phyloP scores from a whole-genome alignment of 2,797 vertebrate genomes.

The Coccyzus lansbergi region DNA sequence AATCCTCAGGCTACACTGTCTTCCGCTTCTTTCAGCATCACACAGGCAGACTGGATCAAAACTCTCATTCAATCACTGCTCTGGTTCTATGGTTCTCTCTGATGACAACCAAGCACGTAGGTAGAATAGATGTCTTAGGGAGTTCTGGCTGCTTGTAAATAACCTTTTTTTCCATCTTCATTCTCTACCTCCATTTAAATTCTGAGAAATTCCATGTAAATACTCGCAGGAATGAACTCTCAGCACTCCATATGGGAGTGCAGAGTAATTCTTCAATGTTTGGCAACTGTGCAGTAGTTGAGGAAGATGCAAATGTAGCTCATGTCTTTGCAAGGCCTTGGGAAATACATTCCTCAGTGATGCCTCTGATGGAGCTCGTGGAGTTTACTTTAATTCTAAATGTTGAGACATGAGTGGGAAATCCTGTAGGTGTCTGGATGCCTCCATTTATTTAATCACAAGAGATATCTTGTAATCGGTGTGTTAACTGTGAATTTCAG shows the following conservation, averaged over 20 bases:
- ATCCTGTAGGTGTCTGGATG: not conserved
- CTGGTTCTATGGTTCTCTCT: not conserved
- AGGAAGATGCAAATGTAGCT: not conserved
- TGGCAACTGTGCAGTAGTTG: not conserved
- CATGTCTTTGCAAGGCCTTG: accelerated
- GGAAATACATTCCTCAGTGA: not conserved
- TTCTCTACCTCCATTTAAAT: not conserved
- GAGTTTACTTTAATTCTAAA: not conserved
- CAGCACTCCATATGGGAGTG: accelerated
- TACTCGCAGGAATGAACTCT: not conserved
- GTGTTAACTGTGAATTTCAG: not conserved
- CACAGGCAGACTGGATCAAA: too few species aligned
- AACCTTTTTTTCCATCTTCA: not conserved
- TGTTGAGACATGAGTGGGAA: conserved; percentile 3
- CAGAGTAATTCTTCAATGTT: not conserved
- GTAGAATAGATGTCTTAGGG: not conserved
- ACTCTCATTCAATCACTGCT: not conserved
- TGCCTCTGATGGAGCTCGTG: not conserved
- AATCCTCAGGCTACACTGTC: not conserved
- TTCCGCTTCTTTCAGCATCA: not conserved
- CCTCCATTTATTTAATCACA: not conserved
- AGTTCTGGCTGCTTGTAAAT: not conserved
- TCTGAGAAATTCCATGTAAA: not conserved
- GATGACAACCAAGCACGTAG: not conserved
- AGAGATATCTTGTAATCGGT: not conserved